Conservation (phyloP, 2,113 vertebrate genomes). For the Phyllostomus discolor region DNA sequence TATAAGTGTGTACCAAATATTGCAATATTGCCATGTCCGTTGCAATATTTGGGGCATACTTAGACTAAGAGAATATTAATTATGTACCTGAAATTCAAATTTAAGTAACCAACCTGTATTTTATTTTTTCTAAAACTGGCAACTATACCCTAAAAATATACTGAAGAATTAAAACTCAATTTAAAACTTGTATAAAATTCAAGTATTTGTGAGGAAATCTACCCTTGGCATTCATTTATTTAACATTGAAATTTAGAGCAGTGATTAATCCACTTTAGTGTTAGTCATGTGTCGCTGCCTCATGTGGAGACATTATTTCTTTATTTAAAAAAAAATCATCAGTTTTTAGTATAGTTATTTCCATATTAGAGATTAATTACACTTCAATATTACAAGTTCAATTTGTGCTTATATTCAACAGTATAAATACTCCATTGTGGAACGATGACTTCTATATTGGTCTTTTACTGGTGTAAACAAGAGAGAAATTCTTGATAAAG, state of each 20-base stretch:
- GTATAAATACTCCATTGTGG: neutral
- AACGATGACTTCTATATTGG: neutral
- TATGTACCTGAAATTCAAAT: neutral
- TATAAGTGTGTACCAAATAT: neutral
- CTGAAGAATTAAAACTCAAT: slow-evolving; percentile 47
- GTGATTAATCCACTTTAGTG: slow-evolving; percentile 31
- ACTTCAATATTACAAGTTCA: slow-evolving; percentile 57
- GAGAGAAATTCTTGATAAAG: neutral
- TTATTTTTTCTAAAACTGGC: neutral
- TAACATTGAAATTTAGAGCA: slow-evolving; percentile 64
- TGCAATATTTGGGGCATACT: neutral
- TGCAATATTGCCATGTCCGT: no score
- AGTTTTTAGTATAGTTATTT: slow-evolving; percentile 45
- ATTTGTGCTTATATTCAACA: neutral
- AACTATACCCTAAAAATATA: neutral
- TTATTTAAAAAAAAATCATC: slow-evolving; percentile 48
- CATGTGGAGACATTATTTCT: slow-evolving; percentile 52
- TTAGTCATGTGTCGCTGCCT: slow-evolving; percentile 31
- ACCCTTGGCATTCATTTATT: slow-evolving; percentile 56
- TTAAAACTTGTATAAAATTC: slow-evolving; percentile 56
- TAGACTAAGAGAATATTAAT: neutral
- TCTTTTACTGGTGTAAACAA: neutral
- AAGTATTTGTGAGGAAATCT: slow-evolving; percentile 58
- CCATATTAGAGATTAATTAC: slow-evolving; percentile 26
- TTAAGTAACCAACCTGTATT: neutral